A percentile compares a stretch with the other conserved stretches of the same genome.
Conservation (phyloP, 2,113 vertebrate genomes). For the Triplophysa rosa region DNA sequence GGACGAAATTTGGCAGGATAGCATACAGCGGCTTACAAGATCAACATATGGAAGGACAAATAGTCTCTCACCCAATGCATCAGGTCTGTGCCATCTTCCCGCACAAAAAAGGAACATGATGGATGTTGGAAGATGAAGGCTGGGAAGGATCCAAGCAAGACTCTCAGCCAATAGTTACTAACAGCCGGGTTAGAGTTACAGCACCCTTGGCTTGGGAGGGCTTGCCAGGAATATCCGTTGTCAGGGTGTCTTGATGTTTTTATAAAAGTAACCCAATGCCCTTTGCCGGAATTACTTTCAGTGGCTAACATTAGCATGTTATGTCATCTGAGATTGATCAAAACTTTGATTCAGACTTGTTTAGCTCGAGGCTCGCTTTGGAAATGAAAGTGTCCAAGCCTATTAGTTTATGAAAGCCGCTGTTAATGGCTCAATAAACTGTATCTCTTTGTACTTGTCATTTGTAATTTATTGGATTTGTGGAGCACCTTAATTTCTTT, state of each 20-base stretch:
- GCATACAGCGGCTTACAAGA: conserved; percentile 87
- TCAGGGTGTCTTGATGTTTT: conserved; percentile 42
- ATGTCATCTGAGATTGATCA: conserved; percentile 26
- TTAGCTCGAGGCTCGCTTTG: conserved; percentile 39
- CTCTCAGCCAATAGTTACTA: conserved; percentile 70
- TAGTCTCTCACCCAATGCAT: conserved; percentile 85
- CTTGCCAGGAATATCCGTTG: conserved; percentile 53
- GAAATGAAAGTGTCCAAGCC: background rate
- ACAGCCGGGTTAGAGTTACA: conserved; percentile 72
- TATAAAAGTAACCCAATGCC: conserved; percentile 37
- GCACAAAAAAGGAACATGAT: conserved; percentile 81
- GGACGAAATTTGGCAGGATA: conserved; percentile 83
- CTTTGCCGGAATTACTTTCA: conserved; percentile 25
- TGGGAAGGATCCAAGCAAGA: conserved; percentile 79
- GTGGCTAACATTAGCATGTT: conserved; percentile 40
- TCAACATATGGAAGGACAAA: conserved; percentile 94
- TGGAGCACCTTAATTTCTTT: background rate
- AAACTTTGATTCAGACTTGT: conserved; percentile 26
- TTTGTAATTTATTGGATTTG: background rate
- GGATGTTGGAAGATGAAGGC: conserved; percentile 76
- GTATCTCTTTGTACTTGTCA: background rate
- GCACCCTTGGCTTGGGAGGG: conserved; percentile 69
- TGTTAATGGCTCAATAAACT: conserved; percentile 20
- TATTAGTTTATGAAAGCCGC: conserved; percentile 21
- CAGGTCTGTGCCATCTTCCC: conserved; percentile 90